These are phyloP conservation scores for Pristionchus exspectatus DNA, from an alignment of 2,888 invertebrate genomes.

Conservation along the genomic window DNA sequence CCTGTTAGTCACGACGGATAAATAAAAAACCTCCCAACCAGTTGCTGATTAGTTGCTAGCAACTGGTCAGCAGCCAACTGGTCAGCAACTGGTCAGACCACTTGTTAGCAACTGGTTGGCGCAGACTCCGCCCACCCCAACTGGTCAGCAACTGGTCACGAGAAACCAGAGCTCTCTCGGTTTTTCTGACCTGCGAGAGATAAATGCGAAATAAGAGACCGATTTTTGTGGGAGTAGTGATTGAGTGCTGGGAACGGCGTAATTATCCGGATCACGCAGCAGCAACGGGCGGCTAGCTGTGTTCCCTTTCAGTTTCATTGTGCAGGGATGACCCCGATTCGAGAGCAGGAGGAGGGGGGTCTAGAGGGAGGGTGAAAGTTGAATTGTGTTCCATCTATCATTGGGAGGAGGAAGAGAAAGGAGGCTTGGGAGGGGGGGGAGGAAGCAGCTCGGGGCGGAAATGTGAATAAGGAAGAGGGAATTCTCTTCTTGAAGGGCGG, in stretches of 20 bases:
- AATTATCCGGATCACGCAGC: constrained; percentile 2
- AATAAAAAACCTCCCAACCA: too few relatives aligned
- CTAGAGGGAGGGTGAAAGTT: constrained; percentile 32
- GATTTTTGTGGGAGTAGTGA: too few relatives aligned
- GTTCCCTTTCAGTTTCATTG: constrained; percentile 37
- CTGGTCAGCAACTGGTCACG: too few relatives aligned
- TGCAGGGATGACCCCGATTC: constrained; percentile 21
- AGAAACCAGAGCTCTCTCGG: too few relatives aligned
- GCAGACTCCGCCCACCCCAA: too few relatives aligned
- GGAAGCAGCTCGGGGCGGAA: background rate
- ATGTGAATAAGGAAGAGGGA: background rate
- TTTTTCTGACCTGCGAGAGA: too few relatives aligned
- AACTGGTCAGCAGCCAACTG: too few relatives aligned
- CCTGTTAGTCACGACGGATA: too few relatives aligned
- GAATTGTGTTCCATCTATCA: constrained; percentile 45
- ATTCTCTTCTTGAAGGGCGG: constrained; percentile 38
- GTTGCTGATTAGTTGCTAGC: too few relatives aligned
- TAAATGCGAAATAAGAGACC: too few relatives aligned
- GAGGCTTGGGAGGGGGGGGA: background rate
- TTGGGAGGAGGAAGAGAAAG: background rate
- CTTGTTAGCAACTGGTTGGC: too few relatives aligned
- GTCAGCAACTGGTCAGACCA: too few relatives aligned
- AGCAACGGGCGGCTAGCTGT: background rate
- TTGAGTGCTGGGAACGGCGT: background rate
- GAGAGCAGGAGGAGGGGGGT: background rate